phyloP scores from a whole-genome alignment of 2,888 invertebrate species.

The Hoplodrina blanda region DNA sequence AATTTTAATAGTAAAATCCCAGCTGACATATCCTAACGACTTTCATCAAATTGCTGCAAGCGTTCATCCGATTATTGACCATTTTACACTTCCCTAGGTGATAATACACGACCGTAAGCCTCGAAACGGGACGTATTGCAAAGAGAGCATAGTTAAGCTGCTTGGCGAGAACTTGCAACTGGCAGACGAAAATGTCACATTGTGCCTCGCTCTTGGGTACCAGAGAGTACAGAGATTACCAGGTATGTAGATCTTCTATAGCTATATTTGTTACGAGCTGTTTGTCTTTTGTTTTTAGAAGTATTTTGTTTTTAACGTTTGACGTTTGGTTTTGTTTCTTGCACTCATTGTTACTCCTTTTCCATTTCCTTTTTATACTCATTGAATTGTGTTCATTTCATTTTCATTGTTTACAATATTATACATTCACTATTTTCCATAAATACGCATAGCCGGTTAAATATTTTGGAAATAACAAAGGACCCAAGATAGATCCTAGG shows the following conservation, averaged over 20 bases:
- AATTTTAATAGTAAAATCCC: conserved; percentile 17
- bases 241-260: conserved; percentile 68
- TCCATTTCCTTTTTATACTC: too few species aligned
- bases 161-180: conserved; percentile 87
- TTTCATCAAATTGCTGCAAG: conserved; percentile 32
- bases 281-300: too few species aligned
- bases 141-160: conserved; percentile 87
- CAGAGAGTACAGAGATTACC: conserved; percentile 87
- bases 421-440: too few species aligned
- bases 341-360: too few species aligned
- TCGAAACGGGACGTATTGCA: conserved; percentile 87
- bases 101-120: conserved; percentile 89
- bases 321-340: too few species aligned
- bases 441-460: background rate
- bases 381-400: too few species aligned
- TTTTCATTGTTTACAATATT: too few species aligned
- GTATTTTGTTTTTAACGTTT: background rate
- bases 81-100: conserved; percentile 74
- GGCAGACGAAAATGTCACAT: conserved; percentile 87
- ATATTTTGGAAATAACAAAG: conserved; percentile 7
- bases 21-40: conserved; percentile 8
- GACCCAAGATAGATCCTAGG: conserved; percentile 20
- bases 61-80: conserved; percentile 46
- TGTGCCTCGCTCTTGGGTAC: conserved; percentile 87
- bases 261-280: background rate